Evolutionary conservation across 2,113 vertebrate species (phyloP), one percentile per base, ranked within the genome.

Genomic region (Grus americana): DNA sequence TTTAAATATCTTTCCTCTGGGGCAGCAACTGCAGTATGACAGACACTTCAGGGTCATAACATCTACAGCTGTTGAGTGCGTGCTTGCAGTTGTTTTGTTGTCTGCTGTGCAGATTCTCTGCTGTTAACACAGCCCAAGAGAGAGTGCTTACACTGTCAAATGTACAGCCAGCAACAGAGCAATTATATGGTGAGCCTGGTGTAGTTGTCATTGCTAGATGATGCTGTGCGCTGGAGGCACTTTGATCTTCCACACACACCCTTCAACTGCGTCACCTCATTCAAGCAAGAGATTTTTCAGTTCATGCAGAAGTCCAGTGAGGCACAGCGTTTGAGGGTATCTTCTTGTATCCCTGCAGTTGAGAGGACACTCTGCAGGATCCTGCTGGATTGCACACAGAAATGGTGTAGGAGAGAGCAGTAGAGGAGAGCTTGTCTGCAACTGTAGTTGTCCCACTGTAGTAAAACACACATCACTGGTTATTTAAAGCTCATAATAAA

Each of bases 241-340:
- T 50, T 62, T 9, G 14, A 44, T 29, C 32, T 40, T 30, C 13
- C 72, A 11, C 0, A 4, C 4, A 0, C 18, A 1, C 47, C 36
- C 27, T 46, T 59, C 2, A 0, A 19, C 75, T 21, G 30, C 2
- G 0, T 22, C 38, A 5, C 65, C n/a, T 61, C 65, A 5, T 46
- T 58, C 67, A 36, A 14, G 52, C 2, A 3, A 7, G 57, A 32
- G 78, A 10, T 38, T 34, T 42, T 38, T 29, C 36, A 29, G 44
- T 11, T 70, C 22, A 1, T 14, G 42, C 22, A n/a, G 42, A 55
- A 50, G 62, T 26, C 46, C 54, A 8, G 21, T 3, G 49, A 70
- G 76, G n/a, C 6, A 6, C 42, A 49, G 83, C 21, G 3, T 26
- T 20, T 15, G 54, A 65, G 54, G 44, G 32, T 36, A 2, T 26